phyloP scores from a whole-genome alignment of 2,888 invertebrate species.

The Altica lythri region DNA sequence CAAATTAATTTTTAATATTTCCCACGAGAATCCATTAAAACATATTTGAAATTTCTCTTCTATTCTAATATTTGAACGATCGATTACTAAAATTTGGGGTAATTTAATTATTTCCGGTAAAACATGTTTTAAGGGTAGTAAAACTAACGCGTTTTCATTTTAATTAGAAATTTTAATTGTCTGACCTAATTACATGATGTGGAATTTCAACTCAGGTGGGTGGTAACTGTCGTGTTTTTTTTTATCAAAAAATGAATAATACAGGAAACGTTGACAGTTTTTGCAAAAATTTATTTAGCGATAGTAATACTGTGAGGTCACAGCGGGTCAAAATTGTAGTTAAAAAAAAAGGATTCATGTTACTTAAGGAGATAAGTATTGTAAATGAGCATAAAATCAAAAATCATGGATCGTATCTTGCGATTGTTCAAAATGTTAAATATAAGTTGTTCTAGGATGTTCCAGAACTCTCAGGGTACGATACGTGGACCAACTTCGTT shows the following conservation, averaged over 20 bases:
- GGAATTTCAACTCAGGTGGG: background rate
- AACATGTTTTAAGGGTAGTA: too few relatives aligned
- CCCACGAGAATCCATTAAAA: too few relatives aligned
- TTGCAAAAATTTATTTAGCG: slow-evolving; percentile 6
- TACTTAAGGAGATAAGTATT: slow-evolving; percentile 45
- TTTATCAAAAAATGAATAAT: background rate
- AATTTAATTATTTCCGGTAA: too few relatives aligned
- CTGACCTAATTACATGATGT: background rate
- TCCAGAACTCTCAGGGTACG: slow-evolving; percentile 54
- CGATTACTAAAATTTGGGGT: too few relatives aligned
- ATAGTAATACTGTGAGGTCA: slow-evolving; percentile 26
- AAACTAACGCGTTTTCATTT: too few relatives aligned
- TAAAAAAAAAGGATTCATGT: slow-evolving; percentile 38
- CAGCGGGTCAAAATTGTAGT: slow-evolving; percentile 24
- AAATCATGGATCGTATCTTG: slow-evolving; percentile 53
- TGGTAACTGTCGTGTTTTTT: too few relatives aligned
- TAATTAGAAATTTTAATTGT: background rate
- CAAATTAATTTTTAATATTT: too few relatives aligned
- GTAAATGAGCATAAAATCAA: slow-evolving; percentile 58
- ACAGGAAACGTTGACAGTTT: slow-evolving; percentile 5
- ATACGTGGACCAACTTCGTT: slow-evolving; percentile 52
- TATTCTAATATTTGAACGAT: too few relatives aligned
- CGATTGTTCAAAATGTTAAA: slow-evolving; percentile 54
- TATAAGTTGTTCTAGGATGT: slow-evolving; percentile 57
- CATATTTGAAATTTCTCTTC: too few relatives aligned